Conservation (phyloP, 2,888 invertebrate species). For the Chironomus tentans region DNA sequence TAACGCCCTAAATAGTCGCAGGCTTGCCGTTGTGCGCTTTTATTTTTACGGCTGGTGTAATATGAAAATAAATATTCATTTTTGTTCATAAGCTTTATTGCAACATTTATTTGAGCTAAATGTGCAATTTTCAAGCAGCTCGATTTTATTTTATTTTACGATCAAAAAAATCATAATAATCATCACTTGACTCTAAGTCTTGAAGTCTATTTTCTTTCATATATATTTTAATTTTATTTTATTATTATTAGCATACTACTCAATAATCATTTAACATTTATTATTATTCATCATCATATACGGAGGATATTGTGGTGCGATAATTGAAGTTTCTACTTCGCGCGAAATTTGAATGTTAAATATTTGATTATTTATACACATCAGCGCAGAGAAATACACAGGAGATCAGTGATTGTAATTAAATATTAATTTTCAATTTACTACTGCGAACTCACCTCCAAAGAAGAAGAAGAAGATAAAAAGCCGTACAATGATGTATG, state of each 20-base stretch:
- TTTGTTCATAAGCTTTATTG: not conserved
- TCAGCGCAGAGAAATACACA: not conserved
- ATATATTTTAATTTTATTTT: not conserved
- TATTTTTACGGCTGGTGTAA: not conserved
- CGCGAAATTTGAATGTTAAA: slow-evolving; percentile 14
- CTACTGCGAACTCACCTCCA: slow-evolving; percentile 4
- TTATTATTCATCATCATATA: not conserved
- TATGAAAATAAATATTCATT: not conserved
- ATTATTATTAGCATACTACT: not conserved
- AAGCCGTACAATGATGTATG: no score
- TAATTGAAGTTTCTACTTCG: slow-evolving; percentile 26
- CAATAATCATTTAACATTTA: not conserved
- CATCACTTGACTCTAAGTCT: not conserved
- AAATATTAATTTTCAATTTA: slow-evolving; percentile 25
- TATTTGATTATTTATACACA: slow-evolving; percentile 10
- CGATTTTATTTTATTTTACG: not conserved
- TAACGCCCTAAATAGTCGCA: not conserved
- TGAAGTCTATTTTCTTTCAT: not conserved
- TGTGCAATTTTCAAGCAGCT: not conserved
- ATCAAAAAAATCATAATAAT: not conserved
- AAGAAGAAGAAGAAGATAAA: no score
- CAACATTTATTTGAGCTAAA: not conserved
- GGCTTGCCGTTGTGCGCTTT: not conserved
- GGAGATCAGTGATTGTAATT: slow-evolving; percentile 16
- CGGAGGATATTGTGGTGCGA: not conserved